These are phyloP conservation scores for Dendrolimus pini DNA, from an alignment of 2,888 invertebrate species.

Conservation along the genomic window DNA sequence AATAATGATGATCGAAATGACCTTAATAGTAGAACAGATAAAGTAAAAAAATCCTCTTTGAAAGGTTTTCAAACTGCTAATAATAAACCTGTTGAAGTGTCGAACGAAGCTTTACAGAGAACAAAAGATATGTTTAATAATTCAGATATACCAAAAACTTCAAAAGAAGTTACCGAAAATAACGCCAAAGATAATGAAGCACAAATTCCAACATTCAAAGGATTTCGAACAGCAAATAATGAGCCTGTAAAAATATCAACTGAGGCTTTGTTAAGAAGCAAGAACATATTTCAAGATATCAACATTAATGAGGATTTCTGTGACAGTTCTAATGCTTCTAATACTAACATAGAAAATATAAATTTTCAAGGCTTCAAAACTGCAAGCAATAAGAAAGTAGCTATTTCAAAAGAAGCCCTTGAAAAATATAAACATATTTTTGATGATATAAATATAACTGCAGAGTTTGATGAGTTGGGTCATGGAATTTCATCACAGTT, in stretches of 20 bases:
- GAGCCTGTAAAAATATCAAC: slow-evolving; percentile 29
- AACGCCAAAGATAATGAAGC: neutral
- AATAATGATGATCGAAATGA: neutral
- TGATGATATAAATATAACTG: slow-evolving; percentile 22
- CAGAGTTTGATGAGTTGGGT: neutral
- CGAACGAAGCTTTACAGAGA: slow-evolving; percentile 33
- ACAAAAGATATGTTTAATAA: slow-evolving; percentile 33
- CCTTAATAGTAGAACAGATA: too few species aligned
- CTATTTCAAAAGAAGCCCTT: slow-evolving; percentile 32
- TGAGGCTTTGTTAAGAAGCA: slow-evolving; percentile 40
- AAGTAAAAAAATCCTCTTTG: too few species aligned
- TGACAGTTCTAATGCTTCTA: neutral
- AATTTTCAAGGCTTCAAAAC: slow-evolving; percentile 25
- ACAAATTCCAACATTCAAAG: slow-evolving; percentile 7
- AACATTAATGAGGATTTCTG: slow-evolving; percentile 14
- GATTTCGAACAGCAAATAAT: slow-evolving; percentile 49
- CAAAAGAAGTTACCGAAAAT: neutral
- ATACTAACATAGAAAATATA: neutral
- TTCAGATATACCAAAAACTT: slow-evolving; percentile 10
- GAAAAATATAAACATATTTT: slow-evolving; percentile 37
- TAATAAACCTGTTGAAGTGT: slow-evolving; percentile 27
- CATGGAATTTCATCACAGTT: too few species aligned
- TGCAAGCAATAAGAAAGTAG: slow-evolving; percentile 24
- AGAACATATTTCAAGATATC: slow-evolving; percentile 30
- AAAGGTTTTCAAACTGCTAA: slow-evolving; percentile 41